These are phyloP conservation scores for Meles meles DNA, from an alignment of 2,113 vertebrate genomes.

Conservation along the genomic window DNA sequence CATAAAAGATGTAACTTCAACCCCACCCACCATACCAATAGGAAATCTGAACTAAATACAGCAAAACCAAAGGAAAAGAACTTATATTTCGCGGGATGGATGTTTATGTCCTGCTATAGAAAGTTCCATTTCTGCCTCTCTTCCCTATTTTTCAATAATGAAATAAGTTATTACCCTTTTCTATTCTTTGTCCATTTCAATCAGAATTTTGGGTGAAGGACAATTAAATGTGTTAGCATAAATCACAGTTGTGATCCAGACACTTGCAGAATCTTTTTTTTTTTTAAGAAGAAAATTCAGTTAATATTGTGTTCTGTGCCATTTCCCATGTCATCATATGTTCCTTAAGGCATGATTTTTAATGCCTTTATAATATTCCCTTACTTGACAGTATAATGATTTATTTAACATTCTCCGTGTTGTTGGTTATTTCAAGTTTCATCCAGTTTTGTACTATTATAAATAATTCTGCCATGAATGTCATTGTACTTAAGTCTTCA, in stretches of 20 bases:
- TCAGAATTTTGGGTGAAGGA: neutral
- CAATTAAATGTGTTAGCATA: neutral
- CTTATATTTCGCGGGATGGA: neutral
- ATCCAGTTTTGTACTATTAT: neutral
- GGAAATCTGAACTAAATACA: neutral
- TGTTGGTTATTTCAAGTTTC: conserved; percentile 7
- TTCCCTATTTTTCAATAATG: neutral
- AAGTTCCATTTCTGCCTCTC: neutral
- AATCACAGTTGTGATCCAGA: neutral
- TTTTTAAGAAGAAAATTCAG: neutral
- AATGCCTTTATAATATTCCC: conserved; percentile 36
- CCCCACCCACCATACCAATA: neutral
- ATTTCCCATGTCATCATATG: neutral
- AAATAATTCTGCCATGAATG: neutral
- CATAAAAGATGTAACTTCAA: neutral
- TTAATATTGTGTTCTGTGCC: neutral
- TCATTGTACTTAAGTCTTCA: neutral
- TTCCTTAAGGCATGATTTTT: conserved; percentile 26
- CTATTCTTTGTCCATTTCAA: neutral
- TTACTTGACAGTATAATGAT: neutral
- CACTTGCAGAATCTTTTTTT: neutral
- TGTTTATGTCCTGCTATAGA: neutral
- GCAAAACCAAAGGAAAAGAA: neutral
- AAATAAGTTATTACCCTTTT: neutral
- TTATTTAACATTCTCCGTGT: conserved; percentile 11